Conservation (phyloP, 2,797 vertebrate genomes). For the Pristis pectinata region DNA sequence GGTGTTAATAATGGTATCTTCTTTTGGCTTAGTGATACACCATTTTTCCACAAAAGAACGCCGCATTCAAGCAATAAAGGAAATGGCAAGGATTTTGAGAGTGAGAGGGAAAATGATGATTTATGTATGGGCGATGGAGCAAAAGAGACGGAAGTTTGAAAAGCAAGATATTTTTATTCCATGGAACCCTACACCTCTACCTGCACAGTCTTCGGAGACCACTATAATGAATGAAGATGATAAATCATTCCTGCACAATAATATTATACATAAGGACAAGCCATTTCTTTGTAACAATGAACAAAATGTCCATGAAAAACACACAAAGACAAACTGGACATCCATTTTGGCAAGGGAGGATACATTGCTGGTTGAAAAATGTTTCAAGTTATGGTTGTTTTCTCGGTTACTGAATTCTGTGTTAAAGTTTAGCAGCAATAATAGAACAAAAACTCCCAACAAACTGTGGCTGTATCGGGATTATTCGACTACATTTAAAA, state of each 20-base stretch:
- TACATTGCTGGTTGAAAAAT: constrained; percentile 49
- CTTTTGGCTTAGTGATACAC: constrained; percentile 60
- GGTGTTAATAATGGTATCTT: constrained; percentile 38
- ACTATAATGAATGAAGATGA: constrained; percentile 45
- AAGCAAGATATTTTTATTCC: constrained; percentile 74
- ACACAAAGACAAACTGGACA: constrained; percentile 61
- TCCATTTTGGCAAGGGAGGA: constrained; percentile 57
- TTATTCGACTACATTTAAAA: constrained; percentile 41
- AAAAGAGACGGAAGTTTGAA: constrained; percentile 68
- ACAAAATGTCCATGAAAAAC: constrained; percentile 49
- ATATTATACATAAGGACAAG: neutral
- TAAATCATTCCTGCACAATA: neutral
- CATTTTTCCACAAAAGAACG: constrained; percentile 70
- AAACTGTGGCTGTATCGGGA: constrained; percentile 55
- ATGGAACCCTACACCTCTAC: constrained; percentile 63
- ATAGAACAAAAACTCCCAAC: constrained; percentile 53
- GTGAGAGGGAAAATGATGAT: constrained; percentile 73
- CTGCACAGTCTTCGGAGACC: constrained; percentile 42
- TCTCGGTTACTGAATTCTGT: constrained; percentile 68
- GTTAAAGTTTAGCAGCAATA: constrained; percentile 57
- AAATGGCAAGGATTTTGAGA: constrained; percentile 66
- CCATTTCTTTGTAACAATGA: constrained; percentile 38
- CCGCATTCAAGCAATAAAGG: constrained; percentile 62
- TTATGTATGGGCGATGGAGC: constrained; percentile 73
- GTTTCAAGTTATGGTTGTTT: constrained; percentile 61